Evolutionary conservation across 1,140 invertebrate genomes (phyloP).

Genomic region (Wasmannia auropunctata): DNA sequence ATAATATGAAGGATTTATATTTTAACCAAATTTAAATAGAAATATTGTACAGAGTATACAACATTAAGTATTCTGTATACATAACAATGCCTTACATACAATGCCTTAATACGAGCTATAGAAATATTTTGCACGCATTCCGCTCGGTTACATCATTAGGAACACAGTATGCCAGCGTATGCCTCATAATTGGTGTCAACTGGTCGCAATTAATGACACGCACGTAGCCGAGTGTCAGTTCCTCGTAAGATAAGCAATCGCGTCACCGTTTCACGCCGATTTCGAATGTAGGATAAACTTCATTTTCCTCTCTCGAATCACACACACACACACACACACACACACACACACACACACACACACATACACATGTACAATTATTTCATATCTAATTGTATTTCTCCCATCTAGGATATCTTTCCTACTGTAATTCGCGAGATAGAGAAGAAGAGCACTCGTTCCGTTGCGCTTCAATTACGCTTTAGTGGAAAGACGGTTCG

Average conservation of each 20-base stretch:
- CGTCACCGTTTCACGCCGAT: background rate
- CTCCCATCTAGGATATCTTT: background rate
- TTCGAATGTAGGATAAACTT: background rate
- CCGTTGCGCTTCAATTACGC: background rate
- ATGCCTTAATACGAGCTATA: background rate
- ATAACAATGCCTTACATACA: too few species aligned
- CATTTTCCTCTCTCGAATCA: background rate
- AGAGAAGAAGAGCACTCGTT: background rate
- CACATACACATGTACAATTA: too few species aligned
- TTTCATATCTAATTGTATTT: background rate
- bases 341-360: too few species aligned
- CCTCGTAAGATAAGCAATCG: conserved; percentile 20
- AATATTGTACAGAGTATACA: background rate
- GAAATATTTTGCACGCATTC: background rate
- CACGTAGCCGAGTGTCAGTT: background rate
- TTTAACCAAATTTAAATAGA: background rate
- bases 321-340: too few species aligned
- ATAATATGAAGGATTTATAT: background rate
- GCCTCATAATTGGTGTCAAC: conserved; percentile 43
- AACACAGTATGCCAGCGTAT: background rate
- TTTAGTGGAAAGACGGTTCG: conserved; percentile 28
- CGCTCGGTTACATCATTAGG: conserved; percentile 32
- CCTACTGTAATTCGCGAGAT: background rate
- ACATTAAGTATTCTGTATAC: too few species aligned
- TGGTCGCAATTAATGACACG: conserved; percentile 50